Evolutionary conservation across 2,797 vertebrate species (phyloP).

Genomic region (Phoxinus dragarum): DNA sequence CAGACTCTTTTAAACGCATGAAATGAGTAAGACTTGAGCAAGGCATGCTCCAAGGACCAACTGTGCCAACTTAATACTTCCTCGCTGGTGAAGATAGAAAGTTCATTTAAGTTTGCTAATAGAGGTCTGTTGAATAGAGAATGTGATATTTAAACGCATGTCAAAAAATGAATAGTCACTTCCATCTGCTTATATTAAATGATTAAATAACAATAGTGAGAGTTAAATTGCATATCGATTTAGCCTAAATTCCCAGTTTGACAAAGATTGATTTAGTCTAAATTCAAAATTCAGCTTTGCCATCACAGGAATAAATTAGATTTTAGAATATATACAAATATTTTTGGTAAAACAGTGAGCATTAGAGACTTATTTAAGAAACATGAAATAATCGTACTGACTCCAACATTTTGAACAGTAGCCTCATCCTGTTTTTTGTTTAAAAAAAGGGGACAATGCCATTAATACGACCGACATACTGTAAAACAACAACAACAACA

Average conservation of each 20-base stretch:
- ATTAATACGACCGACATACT: background rate
- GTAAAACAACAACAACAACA: background rate
- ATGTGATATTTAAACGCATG: background rate
- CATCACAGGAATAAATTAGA: too few species aligned
- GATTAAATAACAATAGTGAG: conserved; percentile 2
- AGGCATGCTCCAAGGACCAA: background rate
- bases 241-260: background rate
- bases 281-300: background rate
- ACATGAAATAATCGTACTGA: background rate
- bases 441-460: background rate
- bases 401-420: background rate
- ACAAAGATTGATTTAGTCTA: background rate
- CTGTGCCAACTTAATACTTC: conserved; percentile 6
- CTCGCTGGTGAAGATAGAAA: conserved; percentile 12
- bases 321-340: background rate
- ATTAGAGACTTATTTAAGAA: background rate
- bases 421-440: background rate
- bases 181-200: background rate
- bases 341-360: background rate
- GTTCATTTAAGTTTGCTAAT: background rate
- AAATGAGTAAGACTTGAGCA: background rate
- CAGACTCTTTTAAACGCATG: conserved; percentile 6
- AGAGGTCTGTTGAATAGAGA: background rate
- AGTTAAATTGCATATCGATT: background rate
- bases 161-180: background rate